A percentile compares a stretch with the other conserved stretches of the same genome.
These are phyloP conservation scores for Brenthis hecate DNA, from an alignment of 2,888 invertebrate species.

Conservation along the genomic window DNA sequence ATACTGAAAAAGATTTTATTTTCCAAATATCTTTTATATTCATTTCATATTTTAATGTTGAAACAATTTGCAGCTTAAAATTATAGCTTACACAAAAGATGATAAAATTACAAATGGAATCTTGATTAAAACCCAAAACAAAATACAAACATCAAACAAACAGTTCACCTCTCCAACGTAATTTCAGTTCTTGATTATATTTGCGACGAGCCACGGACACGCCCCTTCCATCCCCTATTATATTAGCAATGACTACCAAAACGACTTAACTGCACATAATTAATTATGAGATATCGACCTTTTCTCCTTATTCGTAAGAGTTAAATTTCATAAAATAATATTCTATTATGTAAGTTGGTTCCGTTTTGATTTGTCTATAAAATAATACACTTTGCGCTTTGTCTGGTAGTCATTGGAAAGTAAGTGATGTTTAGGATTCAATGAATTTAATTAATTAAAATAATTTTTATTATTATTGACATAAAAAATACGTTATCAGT, in stretches of 20 bases:
- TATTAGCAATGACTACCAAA: constrained; percentile 53
- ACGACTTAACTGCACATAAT: constrained; percentile 49
- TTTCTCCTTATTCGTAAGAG: constrained; percentile 33
- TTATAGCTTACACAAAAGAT: constrained; percentile 21
- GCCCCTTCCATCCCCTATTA: constrained; percentile 79
- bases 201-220: constrained; percentile 77
- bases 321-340: constrained; percentile 27
- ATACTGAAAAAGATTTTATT: constrained; percentile 5
- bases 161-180: constrained; percentile 46
- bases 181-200: constrained; percentile 75
- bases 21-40: constrained; percentile 12
- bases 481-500: not conserved
- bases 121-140: constrained; percentile 27
- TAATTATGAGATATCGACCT: constrained; percentile 44
- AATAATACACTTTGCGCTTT: constrained; percentile 82
- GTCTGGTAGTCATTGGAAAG: constrained; percentile 74
- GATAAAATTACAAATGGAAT: constrained; percentile 23
- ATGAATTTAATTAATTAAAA: constrained; percentile 52
- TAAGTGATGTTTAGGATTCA: constrained; percentile 76
- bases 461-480: constrained; percentile 1
- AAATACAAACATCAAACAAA: constrained; percentile 23
- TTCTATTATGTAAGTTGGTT: constrained; percentile 55
- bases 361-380: constrained; percentile 75
- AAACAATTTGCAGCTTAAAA: constrained; percentile 12
- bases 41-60: constrained; percentile 18